phyloP scores from a whole-genome alignment of 2,797 vertebrate genomes.

The Melopsittacus undulatus region DNA sequence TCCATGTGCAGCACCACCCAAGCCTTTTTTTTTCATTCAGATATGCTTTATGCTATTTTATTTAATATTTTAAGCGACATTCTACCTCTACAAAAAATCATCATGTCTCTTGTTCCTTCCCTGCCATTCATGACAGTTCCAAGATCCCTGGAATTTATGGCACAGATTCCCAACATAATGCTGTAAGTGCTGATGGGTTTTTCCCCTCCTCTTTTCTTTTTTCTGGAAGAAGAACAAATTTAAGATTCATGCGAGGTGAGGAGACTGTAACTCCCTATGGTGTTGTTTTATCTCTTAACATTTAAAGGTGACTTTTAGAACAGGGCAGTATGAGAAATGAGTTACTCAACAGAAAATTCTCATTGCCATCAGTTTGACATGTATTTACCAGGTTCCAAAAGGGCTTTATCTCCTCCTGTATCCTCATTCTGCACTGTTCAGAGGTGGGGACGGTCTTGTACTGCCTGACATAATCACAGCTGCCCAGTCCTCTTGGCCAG shows the following conservation, averaged over 20 bases:
- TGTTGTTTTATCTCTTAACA: background rate
- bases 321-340: background rate
- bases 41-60: background rate
- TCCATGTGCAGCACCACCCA: background rate
- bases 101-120: background rate
- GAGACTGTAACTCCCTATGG: background rate
- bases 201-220: background rate
- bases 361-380: background rate
- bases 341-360: background rate
- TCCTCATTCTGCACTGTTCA: background rate
- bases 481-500: background rate
- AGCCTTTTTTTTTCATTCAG: background rate
- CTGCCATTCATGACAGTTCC: background rate
- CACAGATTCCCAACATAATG: background rate
- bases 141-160: background rate
- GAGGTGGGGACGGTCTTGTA: accelerated
- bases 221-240: background rate
- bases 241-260: background rate
- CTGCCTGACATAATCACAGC: background rate
- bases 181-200: background rate
- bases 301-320: conserved; percentile 29
- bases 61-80: background rate
- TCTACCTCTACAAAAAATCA: conserved; percentile 1
- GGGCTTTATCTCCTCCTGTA: background rate
- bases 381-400: background rate